A percentile compares a stretch with the other conserved stretches of the same genome.
Conservation (phyloP, 2,797 vertebrate genomes). For the Acanthis flammea region DNA sequence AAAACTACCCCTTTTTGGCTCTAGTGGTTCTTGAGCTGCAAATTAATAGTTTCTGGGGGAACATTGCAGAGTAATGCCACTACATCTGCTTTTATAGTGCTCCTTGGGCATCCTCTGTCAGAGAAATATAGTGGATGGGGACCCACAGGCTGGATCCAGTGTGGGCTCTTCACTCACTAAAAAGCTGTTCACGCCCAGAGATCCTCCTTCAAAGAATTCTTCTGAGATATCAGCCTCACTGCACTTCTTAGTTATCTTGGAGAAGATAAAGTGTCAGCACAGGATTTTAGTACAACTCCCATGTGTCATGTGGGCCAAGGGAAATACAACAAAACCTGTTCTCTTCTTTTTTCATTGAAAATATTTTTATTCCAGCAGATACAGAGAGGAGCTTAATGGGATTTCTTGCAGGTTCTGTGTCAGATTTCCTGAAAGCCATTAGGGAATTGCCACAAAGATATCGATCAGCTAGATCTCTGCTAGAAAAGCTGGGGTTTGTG, state of each 20-base stretch:
- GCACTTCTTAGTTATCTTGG: neutral
- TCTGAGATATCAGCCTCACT: neutral
- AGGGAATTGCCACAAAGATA: neutral
- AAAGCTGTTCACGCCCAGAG: neutral
- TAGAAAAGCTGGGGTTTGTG: neutral
- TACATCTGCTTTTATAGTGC: neutral
- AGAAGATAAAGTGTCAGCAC: neutral
- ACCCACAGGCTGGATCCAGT: neutral
- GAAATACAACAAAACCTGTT: neutral
- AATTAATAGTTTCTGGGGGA: neutral
- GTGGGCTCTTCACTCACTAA: neutral
- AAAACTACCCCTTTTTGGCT: neutral
- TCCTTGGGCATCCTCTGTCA: neutral
- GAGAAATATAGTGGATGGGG: neutral
- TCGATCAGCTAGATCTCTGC: neutral
- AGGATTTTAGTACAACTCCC: neutral
- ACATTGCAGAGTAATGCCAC: neutral
- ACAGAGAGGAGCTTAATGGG: neutral
- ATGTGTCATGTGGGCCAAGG: accelerated
- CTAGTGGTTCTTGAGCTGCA: neutral
- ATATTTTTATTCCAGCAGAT: neutral
- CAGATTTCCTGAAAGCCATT: neutral
- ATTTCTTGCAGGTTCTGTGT: neutral
- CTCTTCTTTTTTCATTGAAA: neutral
- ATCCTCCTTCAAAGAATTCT: neutral